A percentile compares a stretch with the other conserved stretches of the same genome.
Evolutionary conservation across 2,797 vertebrate species (phyloP).

Genomic region (Eidolon dupreanum): DNA sequence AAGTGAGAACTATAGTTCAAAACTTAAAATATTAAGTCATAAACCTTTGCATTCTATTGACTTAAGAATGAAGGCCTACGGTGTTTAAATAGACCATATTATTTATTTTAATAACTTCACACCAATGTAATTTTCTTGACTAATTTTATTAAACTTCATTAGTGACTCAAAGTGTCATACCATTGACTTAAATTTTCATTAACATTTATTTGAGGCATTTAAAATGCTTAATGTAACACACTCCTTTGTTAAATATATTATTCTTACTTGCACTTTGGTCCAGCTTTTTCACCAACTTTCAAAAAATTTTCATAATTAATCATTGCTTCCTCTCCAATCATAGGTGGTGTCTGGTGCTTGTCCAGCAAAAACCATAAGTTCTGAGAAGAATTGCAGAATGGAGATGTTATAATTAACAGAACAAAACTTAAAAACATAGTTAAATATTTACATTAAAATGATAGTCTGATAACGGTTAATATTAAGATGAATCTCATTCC

Average conservation of each 20-base stretch:
- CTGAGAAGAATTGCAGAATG: slow-evolving; percentile 83
- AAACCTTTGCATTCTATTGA: background rate
- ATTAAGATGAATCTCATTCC: slow-evolving; percentile 15
- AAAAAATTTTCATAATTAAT: slow-evolving; percentile 97
- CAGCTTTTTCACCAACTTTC: slow-evolving; percentile 95
- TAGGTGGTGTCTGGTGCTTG: slow-evolving; percentile 96
- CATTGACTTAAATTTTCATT: slow-evolving; percentile 6
- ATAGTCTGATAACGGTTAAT: background rate
- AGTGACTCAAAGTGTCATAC: background rate
- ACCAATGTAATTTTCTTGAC: slow-evolving; percentile 10
- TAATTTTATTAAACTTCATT: slow-evolving; percentile 53
- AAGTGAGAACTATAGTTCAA: slow-evolving; percentile 18
- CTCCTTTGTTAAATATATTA: slow-evolving; percentile 29
- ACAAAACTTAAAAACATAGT: background rate
- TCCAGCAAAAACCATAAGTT: slow-evolving; percentile 98
- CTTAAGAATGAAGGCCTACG: background rate
- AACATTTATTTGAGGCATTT: slow-evolving; percentile 16
- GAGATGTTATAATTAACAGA: slow-evolving; percentile 49
- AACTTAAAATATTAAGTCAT: slow-evolving; percentile 50
- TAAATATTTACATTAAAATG: slow-evolving; percentile 49
- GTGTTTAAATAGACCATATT: background rate
- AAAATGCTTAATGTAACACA: slow-evolving; percentile 38
- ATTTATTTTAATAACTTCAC: slow-evolving; percentile 51
- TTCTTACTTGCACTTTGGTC: slow-evolving; percentile 95
- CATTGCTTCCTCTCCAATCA: slow-evolving; percentile 97